Evolutionary conservation across 2,113 vertebrate species (phyloP), one percentile per base, ranked within the genome.

Genomic region (Delphinus delphis): DNA sequence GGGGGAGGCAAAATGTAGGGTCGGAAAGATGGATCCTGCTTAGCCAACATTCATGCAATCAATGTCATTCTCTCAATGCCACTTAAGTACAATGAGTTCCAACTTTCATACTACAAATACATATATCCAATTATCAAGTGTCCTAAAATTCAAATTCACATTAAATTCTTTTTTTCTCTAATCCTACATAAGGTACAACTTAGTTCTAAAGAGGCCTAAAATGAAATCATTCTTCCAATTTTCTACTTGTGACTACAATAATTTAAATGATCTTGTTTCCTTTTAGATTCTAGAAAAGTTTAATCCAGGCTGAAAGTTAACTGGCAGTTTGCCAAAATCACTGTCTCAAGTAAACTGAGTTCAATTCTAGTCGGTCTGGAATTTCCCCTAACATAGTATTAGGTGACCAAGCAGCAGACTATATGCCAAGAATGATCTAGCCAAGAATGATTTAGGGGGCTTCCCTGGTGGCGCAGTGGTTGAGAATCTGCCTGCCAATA

Each of bases 241-340:
- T 76, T 88, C 68, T 62, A 87, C 58, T 76, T 94, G 83, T 53
- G 53, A 82, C 55, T 87, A 73, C 67, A 90, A 13, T 53, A 92
- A 70, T 4, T 18, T 80, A 68, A 95, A 68, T 31, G 23, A 2
- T 47, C 38, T 53, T 88, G n/a, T 55, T 70, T 80, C 44, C 38
- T 82, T 79, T 50, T 44, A 47, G 62, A 68, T 62, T 82, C 38
- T 14, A 92, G 36, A 86, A 94, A 73, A 63, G 4, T n/a, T 76
- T 71, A 82, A 90, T 67, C 31, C 50, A 90, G 73, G 31, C 62
- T 96, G 10, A 50, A 79, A 87, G 36, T 44, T 95, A 62, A 93
- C 63, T 85, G 79, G 58, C 47, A 89, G 28, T 81, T 68, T 44
- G 67, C 89, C n/a, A 97, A 81, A 93, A 76, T 68, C 79, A 86